Evolutionary conservation across 2,797 vertebrate species (phyloP).

Genomic region (Artibeus lituratus): DNA sequence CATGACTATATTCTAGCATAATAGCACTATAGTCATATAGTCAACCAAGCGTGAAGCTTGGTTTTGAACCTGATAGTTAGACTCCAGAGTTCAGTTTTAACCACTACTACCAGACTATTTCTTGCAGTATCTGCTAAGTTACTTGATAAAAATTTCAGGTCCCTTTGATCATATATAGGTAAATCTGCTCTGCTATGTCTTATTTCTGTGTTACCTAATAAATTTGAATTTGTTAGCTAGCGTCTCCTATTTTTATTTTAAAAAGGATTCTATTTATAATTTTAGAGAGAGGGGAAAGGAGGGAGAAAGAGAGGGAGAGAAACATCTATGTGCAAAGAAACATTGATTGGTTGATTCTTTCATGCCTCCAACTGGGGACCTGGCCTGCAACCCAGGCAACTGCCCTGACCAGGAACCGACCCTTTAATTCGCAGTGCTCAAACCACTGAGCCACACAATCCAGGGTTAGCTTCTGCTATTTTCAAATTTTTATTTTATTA

Average conservation of each 20-base stretch:
- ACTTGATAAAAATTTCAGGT: not conserved
- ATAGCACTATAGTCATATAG: too few species aligned
- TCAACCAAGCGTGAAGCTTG: not conserved
- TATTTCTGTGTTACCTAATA: not conserved
- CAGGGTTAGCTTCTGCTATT: not conserved
- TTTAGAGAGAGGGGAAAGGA: not conserved
- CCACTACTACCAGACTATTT: not conserved
- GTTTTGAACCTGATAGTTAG: not conserved
- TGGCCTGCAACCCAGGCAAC: not conserved
- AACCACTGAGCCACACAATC: not conserved
- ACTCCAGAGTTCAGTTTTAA: not conserved
- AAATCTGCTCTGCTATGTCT: not conserved
- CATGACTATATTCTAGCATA: too few species aligned
- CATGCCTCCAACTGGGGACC: too few species aligned
- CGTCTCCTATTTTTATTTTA: not conserved
- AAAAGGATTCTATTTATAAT: not conserved
- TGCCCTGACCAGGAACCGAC: not conserved
- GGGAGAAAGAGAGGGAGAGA: not conserved
- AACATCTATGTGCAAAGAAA: too few species aligned
- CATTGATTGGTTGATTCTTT: not conserved
- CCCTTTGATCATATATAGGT: not conserved
- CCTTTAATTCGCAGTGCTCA: not conserved
- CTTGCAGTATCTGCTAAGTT: not conserved
- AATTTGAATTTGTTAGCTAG: constrained; percentile 15
- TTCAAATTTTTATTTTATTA: not conserved